phyloP scores from a whole-genome alignment of 2,888 invertebrate species.

The Hirtodrosophila cameraria region DNA sequence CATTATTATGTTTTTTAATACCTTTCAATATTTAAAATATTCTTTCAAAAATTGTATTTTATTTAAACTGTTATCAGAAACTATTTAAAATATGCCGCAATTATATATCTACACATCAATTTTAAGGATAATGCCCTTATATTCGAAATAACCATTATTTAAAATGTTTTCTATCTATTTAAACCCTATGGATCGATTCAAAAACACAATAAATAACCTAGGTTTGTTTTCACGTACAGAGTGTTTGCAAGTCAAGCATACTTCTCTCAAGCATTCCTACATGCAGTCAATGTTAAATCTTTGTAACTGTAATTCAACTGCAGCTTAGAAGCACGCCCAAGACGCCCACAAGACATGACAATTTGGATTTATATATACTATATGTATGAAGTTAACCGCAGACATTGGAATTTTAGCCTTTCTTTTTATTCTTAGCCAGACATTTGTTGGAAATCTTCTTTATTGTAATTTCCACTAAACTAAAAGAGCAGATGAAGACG shows the following conservation, averaged over 20 bases:
- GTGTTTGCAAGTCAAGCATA: background rate
- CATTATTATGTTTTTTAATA: too few relatives aligned
- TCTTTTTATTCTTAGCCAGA: background rate
- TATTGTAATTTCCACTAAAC: slow-evolving; percentile 35
- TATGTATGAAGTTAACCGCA: slow-evolving; percentile 21
- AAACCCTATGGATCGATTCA: too few relatives aligned
- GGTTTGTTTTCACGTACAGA: background rate
- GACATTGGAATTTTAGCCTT: slow-evolving; percentile 38
- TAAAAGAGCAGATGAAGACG: slow-evolving; percentile 31
- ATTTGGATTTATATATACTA: slow-evolving; percentile 32
- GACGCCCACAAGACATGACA: slow-evolving; percentile 34
- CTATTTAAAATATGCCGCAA: too few relatives aligned
- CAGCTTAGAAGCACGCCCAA: slow-evolving; percentile 23
- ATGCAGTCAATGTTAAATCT: slow-evolving; percentile 13
- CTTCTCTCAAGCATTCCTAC: background rate
- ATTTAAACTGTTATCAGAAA: too few relatives aligned
- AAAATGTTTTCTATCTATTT: too few relatives aligned
- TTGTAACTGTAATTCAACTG: slow-evolving; percentile 41
- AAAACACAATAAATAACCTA: too few relatives aligned
- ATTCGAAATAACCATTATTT: too few relatives aligned
- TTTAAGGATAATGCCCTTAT: too few relatives aligned
- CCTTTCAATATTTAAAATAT: too few relatives aligned
- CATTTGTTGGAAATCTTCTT: slow-evolving; percentile 27
- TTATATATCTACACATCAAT: too few relatives aligned
- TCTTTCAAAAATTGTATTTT: too few relatives aligned